A percentile compares a stretch with the other conserved stretches of the same genome.
Evolutionary conservation across 2,797 vertebrate species (phyloP).

Genomic region (Malacoctenus gilli): DNA sequence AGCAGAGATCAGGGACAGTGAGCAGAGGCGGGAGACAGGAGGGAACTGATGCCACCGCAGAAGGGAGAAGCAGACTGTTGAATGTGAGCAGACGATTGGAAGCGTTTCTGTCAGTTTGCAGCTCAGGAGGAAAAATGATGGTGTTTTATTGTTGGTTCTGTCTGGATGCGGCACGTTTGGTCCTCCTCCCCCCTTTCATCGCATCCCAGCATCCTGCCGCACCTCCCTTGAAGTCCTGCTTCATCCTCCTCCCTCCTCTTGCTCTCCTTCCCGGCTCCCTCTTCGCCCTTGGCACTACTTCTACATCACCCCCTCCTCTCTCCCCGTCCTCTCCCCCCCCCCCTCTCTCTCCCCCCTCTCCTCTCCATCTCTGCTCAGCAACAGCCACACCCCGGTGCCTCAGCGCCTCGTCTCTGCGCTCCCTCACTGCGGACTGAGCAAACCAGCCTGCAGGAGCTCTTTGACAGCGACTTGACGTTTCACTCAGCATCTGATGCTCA

Average conservation of each 20-base stretch:
- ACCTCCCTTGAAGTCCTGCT: constrained; percentile 31
- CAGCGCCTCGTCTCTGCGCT: constrained; percentile 17
- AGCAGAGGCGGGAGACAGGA: constrained; percentile 24
- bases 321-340: not conserved
- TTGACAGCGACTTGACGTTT: constrained; percentile 3
- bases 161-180: no score
- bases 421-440: not conserved
- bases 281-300: constrained; percentile 21
- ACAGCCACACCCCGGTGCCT: constrained; percentile 72
- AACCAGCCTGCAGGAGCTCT: constrained; percentile 1
- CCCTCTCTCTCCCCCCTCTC: not conserved
- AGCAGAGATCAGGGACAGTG: not conserved
- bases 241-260: not conserved
- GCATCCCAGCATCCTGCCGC: constrained; percentile 11
- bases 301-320: not conserved
- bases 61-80: constrained; percentile 28
- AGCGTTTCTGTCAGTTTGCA: no score
- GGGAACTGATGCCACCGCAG: constrained; percentile 1
- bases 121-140: no score
- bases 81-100: constrained; percentile 14
- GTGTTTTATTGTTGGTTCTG: no score
- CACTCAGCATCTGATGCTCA: no score
- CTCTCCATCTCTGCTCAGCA: constrained; percentile 64
- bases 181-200: no score
- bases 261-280: no score